Evolutionary conservation across 53 echinoderm and acorn worm genomes (phyloP).

Genomic region (Henricia sp.): DNA sequence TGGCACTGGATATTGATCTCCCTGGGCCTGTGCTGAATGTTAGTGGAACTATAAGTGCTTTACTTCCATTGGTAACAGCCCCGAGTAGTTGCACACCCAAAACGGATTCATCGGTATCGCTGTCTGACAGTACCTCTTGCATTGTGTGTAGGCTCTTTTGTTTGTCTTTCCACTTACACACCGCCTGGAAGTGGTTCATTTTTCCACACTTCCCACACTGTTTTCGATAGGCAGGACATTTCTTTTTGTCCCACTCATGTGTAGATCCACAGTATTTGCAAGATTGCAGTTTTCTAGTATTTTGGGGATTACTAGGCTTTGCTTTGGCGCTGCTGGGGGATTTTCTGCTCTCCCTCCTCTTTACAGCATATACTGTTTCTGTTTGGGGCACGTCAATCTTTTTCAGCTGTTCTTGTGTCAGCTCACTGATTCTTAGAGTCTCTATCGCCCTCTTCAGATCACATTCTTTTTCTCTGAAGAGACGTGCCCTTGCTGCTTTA

Average conservation of each 20-base stretch:
- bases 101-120: neutral
- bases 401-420: conserved; percentile 33
- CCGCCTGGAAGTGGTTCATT: conserved; percentile 48
- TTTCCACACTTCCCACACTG: conserved; percentile 28
- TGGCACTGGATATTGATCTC: conserved; percentile 7
- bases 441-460: conserved; percentile 43
- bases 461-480: conserved; percentile 52
- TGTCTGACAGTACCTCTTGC: neutral
- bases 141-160: too few species aligned
- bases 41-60: too few species aligned
- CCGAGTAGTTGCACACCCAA: neutral
- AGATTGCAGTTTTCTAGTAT: neutral
- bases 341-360: neutral
- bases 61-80: too few species aligned
- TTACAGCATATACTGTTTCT: conserved; percentile 5
- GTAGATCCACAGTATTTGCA: conserved; percentile 44
- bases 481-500: conserved; percentile 47
- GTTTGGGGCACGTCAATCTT: conserved; percentile 15
- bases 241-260: conserved; percentile 3
- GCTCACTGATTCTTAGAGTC: conserved; percentile 42
- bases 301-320: conserved; percentile 6
- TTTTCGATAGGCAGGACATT: conserved; percentile 60
- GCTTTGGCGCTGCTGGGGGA: neutral
- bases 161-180: conserved; percentile 19
- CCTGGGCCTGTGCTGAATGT: neutral